Base-by-base conservation (phyloP, 30 jellyfish, hydroid and myxozoan species). In the Hydra vulgaris region DNA sequence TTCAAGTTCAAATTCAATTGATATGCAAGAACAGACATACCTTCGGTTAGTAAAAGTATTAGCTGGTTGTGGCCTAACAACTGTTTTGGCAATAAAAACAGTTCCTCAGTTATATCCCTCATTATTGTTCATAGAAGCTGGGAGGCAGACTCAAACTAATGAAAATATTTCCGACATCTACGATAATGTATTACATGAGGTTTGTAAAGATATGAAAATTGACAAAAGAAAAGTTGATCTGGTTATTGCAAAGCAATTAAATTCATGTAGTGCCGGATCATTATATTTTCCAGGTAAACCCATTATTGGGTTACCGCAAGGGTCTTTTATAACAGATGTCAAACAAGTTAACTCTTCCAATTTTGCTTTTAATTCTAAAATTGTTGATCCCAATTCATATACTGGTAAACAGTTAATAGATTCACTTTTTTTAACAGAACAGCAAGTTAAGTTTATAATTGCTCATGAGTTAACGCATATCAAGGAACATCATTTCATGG, bases 401-500 rank as follows among this genome's bases (percentile, higher is more conserved):
- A 71, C 77, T 20, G 96, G 96, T 23, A 81, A 84, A 55, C 86
- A 89, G 3, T 56, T 89, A 40, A 84, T 67, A 53, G 90, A 89
- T 40, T 79, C 95, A 0, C 55, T 84, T 20, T 17, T 89, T 18
- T 76, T 78, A 18, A 81, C 82, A 18, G 84, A 89, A 18, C 92
- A 84, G 79, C 86, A 89, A 20, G 83, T 89, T 7, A 87, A 87
- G 55, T 89, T 89, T 82, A 81, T 87, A 24, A 84, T 89, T 72
- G 96, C 90, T 7, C 96, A 85, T 78, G 95, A 89, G 27, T 71
- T 89, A 18, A 85, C 92, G 15, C 95, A 85, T 72, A 80, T 89
- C 7, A 89, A 89, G 56, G 71, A 66, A 61, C 26, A 52, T 27
- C 88, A 89, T 54, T 83, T 88, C 81, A 40, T 83, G 18, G 54